These are phyloP conservation scores for Strix aluco DNA, from an alignment of 2,113 vertebrate species.

Conservation along the genomic window DNA sequence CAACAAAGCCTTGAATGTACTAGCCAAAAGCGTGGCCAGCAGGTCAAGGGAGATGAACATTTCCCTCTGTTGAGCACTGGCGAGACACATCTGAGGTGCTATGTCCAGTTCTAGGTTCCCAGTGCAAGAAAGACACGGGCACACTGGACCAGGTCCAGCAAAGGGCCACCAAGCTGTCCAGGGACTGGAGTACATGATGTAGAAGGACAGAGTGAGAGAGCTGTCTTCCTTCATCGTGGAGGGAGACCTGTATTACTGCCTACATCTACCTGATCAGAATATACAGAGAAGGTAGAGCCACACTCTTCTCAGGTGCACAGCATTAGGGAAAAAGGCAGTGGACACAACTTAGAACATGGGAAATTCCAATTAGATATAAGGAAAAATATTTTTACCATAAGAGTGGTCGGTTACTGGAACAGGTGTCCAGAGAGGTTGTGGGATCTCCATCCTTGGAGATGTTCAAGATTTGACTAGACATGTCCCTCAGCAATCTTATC, in stretches of 20 bases:
- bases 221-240: background rate
- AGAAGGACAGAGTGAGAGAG: background rate
- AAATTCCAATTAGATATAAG: background rate
- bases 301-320: background rate
- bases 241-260: background rate
- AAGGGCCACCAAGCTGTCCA: background rate
- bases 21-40: background rate
- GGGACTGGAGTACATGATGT: background rate
- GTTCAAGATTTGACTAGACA: background rate
- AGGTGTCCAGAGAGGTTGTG: background rate
- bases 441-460: background rate
- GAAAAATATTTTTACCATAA: background rate
- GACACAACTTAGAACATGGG: background rate
- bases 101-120: background rate
- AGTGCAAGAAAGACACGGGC: background rate
- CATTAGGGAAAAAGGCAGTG: background rate
- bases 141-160: background rate
- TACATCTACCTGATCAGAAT: background rate
- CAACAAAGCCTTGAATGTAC: background rate
- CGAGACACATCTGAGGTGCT: background rate
- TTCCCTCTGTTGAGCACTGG: background rate
- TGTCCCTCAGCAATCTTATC: background rate
- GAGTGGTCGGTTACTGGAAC: background rate
- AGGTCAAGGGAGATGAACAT: background rate
- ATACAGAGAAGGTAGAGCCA: background rate